Base-by-base conservation (phyloP, 2,113 vertebrate species). In the Athene cunicularia region DNA sequence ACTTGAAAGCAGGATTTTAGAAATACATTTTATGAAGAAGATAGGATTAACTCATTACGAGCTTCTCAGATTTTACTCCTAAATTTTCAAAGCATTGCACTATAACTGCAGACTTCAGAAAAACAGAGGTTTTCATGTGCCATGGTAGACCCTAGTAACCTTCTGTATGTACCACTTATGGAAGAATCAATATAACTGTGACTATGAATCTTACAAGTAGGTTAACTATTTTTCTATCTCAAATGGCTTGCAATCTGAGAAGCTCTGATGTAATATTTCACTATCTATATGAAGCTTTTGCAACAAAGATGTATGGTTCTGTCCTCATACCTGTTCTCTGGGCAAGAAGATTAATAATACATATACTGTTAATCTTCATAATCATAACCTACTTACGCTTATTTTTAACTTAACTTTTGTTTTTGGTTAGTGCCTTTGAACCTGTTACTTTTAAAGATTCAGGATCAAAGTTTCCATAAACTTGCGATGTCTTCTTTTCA, bases 1-100 rank as follows among this genome's bases (percentile, higher is more conserved):
- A 94, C 35, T 77, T 92, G 88, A 95, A 97, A 96, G 73, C 82
- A 95, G 43, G 32, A 91, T 75, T 86, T 68, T 45, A 45, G 17
- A 45, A 84, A 80, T 43, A 59, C 17, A 76, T 63, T 43, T 88
- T 93, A 82, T n/a, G 66, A 94, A 76, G 49, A 41, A 79, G 70
- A 35, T 14, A 83, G 20, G 58, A 72, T 93, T 91, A 94, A 93
- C 53, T 89, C 71, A 72, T 95, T 95, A 93, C 64, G 22, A 92
- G 10, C 86, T 86, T 55, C 39, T 18, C 45, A 80, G 33, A 43
- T 84, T 90, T 90, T 66, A 49, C 32, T 66, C 52, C n/a, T 55
- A 59, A 53, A 9, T 74, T 63, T 73, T 64, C n/a, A 64, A 86
- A 75, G 67, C 63, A 73, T 14, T 43, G 20, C 32, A 23, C 27